Percentiles rank a stretch among this genome's conserved stretches.
These are phyloP conservation scores for Troides helena DNA, from an alignment of 2,888 invertebrate species.

Conservation along the genomic window DNA sequence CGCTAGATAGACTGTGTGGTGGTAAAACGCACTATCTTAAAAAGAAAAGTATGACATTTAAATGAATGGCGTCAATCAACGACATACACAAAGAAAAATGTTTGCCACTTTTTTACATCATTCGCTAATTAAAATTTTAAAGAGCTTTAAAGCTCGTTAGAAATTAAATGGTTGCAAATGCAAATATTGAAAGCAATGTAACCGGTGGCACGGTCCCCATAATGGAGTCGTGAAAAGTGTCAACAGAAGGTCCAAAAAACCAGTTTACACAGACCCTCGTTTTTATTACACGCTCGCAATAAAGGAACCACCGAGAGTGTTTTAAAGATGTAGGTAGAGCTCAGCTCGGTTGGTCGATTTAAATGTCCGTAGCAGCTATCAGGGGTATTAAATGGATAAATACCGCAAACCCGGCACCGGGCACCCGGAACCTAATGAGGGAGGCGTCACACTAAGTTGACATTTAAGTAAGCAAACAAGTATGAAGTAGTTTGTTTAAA, in stretches of 20 bases:
- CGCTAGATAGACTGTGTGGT: no score
- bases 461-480: no score
- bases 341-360: constrained; percentile 40
- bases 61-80: no score
- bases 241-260: constrained; percentile 43
- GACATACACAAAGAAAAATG: no score
- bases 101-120: background rate
- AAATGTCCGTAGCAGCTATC: constrained; percentile 50
- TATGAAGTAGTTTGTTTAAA: background rate
- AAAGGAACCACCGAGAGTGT: constrained; percentile 1
- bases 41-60: no score
- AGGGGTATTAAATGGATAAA: constrained; percentile 52
- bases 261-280: constrained; percentile 36
- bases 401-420: constrained; percentile 33
- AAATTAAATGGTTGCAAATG: constrained; percentile 16
- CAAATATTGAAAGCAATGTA: constrained; percentile 25
- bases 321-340: constrained; percentile 7
- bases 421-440: constrained; percentile 46
- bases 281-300: constrained; percentile 3
- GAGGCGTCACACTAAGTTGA: constrained; percentile 32
- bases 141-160: constrained; percentile 13
- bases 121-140: constrained; percentile 11
- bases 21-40: no score
- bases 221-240: constrained; percentile 53
- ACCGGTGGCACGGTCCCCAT: constrained; percentile 38